These are phyloP conservation scores for Platyscapa corneri DNA, from an alignment of 1,140 invertebrate species.

Conservation along the genomic window DNA sequence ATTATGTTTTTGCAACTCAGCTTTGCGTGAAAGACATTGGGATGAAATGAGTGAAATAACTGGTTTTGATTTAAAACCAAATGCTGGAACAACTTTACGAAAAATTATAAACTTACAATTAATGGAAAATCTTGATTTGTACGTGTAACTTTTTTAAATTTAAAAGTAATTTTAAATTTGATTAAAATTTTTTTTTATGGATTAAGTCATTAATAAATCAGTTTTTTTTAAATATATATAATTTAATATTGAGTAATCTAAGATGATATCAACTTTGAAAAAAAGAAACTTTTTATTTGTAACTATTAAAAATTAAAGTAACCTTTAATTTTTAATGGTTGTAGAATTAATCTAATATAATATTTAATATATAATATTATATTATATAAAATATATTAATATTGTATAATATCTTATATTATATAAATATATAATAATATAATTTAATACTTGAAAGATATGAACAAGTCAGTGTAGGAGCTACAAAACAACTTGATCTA, in stretches of 20 bases:
- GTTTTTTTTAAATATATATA: no score
- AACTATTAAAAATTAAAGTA: no score
- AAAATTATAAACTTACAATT: constrained; percentile 88
- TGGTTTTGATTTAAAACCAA: constrained; percentile 88
- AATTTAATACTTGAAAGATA: constrained; percentile 66
- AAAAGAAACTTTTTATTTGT: not conserved
- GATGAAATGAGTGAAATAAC: constrained; percentile 90
- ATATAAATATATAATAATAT: not conserved
- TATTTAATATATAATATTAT: no score
- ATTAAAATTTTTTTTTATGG: no score
- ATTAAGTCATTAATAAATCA: no score
- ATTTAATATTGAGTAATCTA: no score
- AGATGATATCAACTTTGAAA: not conserved
- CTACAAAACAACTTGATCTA: constrained; percentile 89
- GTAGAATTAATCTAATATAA: no score
- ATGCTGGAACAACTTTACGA: constrained; percentile 87
- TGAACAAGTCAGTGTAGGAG: constrained; percentile 91
- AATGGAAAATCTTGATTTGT: constrained; percentile 79
- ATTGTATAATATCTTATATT: no score
- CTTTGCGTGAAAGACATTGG: constrained; percentile 91
- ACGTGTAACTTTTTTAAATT: not conserved
- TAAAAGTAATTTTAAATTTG: no score
- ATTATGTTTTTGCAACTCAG: constrained; percentile 90
- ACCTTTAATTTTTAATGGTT: no score
- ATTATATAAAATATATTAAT: no score